phyloP scores from a whole-genome alignment of 2,113 vertebrate genomes.

The Ptyas mucosa region DNA sequence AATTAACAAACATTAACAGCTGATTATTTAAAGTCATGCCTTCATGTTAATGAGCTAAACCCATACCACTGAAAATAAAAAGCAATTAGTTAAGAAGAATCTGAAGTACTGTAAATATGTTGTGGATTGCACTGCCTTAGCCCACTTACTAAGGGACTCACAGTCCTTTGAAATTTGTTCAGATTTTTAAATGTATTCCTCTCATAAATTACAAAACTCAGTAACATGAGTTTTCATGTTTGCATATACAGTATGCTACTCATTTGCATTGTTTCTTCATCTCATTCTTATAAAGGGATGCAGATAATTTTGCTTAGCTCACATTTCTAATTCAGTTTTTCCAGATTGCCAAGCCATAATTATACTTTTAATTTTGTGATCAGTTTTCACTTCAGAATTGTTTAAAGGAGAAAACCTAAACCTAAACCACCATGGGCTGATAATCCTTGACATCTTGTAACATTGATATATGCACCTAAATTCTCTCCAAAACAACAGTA shows the following conservation, averaged over 20 bases:
- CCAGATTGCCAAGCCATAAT: background rate
- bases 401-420: background rate
- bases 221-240: background rate
- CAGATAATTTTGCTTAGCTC: background rate
- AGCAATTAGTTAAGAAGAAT: background rate
- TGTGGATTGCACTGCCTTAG: background rate
- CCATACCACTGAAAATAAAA: background rate
- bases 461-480: background rate
- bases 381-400: background rate
- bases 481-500: background rate
- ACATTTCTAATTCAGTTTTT: background rate
- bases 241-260: background rate
- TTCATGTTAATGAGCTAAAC: background rate
- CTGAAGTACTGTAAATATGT: background rate
- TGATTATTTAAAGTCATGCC: background rate
- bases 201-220: background rate
- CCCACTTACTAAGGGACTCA: background rate
- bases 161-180: background rate
- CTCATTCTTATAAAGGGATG: background rate
- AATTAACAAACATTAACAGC: background rate
- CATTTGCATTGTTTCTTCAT: background rate
- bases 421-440: background rate
- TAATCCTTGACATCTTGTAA: background rate
- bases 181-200: background rate
- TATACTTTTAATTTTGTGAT: background rate